Evolutionary conservation across 2,797 vertebrate species (phyloP).

Genomic region (Sebastolobus altivelis): DNA sequence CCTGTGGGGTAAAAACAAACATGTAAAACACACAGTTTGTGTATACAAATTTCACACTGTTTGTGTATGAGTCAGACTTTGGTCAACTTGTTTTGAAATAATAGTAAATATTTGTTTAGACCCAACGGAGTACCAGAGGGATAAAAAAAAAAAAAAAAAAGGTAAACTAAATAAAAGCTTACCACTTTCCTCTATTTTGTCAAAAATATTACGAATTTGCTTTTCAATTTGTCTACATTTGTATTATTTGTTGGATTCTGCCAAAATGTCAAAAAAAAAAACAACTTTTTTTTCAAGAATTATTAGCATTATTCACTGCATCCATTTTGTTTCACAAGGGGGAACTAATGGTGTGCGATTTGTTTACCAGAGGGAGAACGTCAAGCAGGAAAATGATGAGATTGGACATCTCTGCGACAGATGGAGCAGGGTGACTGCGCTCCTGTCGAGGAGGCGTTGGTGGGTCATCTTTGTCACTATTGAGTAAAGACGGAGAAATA

Average conservation of each 20-base stretch:
- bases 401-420: constrained; percentile 90
- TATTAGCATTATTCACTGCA: background rate
- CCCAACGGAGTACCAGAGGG: background rate
- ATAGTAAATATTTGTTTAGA: constrained; percentile 10
- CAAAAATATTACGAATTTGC: background rate
- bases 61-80: background rate
- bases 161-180: background rate
- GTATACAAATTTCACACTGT: background rate
- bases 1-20: constrained; percentile 79
- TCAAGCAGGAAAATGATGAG: constrained; percentile 95
- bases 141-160: background rate
- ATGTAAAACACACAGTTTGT: background rate
- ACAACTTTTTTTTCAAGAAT: too few species aligned
- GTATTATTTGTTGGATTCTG: background rate
- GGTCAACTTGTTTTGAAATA: background rate
- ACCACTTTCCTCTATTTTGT: background rate
- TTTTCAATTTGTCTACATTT: background rate
- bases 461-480: constrained; percentile 67
- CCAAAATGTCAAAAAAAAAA: background rate
- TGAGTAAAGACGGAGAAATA: constrained; percentile 26
- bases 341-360: background rate
- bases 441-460: constrained; percentile 60
- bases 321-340: background rate
- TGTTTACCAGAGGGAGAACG: constrained; percentile 93
- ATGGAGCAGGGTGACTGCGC: constrained; percentile 78